Evolutionary conservation across 64 coral and sea anemone species (phyloP).

Genomic region (Stichodactyla helianthus): DNA sequence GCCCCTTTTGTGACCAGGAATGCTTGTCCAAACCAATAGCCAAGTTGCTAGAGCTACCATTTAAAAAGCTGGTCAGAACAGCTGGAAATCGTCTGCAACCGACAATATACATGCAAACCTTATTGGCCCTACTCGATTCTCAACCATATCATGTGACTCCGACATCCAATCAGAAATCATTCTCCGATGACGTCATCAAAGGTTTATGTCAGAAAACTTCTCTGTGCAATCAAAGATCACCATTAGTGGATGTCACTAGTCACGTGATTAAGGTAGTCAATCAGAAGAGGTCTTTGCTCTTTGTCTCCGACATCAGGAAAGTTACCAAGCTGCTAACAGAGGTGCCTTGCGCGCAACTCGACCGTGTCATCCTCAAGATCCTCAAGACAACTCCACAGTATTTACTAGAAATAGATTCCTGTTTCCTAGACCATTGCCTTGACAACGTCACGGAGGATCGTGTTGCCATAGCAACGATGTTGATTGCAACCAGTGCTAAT

Average conservation of each 20-base stretch:
- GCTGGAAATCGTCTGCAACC: not conserved
- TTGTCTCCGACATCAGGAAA: not conserved
- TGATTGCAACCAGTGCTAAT: not conserved
- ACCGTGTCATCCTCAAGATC: constrained; percentile 20
- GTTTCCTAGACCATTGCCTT: constrained; percentile 27
- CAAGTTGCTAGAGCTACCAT: not conserved
- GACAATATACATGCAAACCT: not conserved
- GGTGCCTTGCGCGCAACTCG: constrained; percentile 17
- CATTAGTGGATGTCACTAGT: not conserved
- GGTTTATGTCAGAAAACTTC: not conserved
- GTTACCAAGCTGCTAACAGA: constrained; percentile 7
- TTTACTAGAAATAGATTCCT: not conserved
- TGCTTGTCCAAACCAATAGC: not conserved
- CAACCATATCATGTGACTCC: not conserved
- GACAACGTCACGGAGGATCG: constrained; percentile 20
- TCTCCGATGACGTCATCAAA: too few species aligned
- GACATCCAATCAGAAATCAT: not conserved
- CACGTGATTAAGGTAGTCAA: not conserved
- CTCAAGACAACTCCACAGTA: not conserved
- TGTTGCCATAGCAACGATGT: constrained; percentile 19
- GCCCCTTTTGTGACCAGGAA: constrained; percentile 27
- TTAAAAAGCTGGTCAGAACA: not conserved
- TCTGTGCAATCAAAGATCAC: not conserved
- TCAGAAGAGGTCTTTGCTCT: constrained; percentile 5
- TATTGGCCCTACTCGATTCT: not conserved